A percentile compares a stretch with the other conserved stretches of the same genome.
Evolutionary conservation across 1,140 invertebrate species (phyloP).

Genomic region (Bombus consobrinus): DNA sequence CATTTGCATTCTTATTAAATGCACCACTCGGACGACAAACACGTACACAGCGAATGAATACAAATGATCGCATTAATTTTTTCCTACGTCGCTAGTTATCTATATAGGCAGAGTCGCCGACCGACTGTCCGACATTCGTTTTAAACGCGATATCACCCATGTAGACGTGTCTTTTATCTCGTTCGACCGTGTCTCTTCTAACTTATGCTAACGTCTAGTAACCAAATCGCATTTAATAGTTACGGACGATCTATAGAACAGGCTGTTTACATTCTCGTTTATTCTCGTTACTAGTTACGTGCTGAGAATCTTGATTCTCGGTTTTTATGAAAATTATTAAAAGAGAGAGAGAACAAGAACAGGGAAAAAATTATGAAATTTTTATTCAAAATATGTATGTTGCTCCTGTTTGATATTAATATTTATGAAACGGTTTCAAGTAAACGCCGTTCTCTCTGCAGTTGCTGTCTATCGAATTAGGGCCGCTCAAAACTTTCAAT

Average conservation of each 20-base stretch:
- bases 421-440: too few relatives aligned
- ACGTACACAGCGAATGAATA: constrained; percentile 26
- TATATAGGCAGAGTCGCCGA: not conserved
- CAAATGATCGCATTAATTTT: constrained; percentile 55
- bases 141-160: not conserved
- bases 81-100: constrained; percentile 10
- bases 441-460: too few relatives aligned
- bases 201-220: not conserved
- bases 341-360: too few relatives aligned
- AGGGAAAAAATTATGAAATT: too few relatives aligned
- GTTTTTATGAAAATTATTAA: too few relatives aligned
- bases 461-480: too few relatives aligned
- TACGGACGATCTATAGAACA: not conserved
- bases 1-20: constrained; percentile 56
- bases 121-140: not conserved
- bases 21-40: constrained; percentile 27
- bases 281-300: not conserved
- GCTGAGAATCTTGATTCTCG: too few relatives aligned
- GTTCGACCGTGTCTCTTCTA: not conserved
- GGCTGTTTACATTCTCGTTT: not conserved
- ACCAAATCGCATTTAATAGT: not conserved
- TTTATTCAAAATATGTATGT: too few relatives aligned
- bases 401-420: too few relatives aligned
- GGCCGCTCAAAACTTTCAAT: too few relatives aligned
- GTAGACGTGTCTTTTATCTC: too few relatives aligned